phyloP scores from a whole-genome alignment of 2,113 vertebrate species.

The Limnothrissa miodon region DNA sequence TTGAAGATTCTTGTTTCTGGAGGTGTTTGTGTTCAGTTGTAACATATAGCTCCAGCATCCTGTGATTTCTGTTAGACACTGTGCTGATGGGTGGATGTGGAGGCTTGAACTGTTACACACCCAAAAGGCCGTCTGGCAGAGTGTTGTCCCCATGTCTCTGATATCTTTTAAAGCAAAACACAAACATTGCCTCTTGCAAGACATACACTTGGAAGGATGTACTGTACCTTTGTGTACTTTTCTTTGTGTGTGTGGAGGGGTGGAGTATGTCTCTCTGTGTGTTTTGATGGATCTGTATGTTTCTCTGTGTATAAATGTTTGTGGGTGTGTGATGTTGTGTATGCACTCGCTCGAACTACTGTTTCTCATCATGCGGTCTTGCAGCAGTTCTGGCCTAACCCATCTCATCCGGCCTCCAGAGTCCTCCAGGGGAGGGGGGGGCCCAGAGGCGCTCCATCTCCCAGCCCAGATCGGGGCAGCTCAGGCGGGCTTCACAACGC shows the following conservation, averaged over 20 bases:
- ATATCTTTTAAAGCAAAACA: not conserved
- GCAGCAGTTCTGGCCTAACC: not conserved
- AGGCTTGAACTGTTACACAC: not conserved
- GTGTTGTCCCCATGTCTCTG: not conserved
- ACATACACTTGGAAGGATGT: no score
- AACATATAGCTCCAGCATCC: not conserved
- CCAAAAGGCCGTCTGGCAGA: not conserved
- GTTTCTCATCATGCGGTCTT: not conserved
- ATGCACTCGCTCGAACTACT: not conserved
- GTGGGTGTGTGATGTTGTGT: not conserved
- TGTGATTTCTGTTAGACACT: not conserved
- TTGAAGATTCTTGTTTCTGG: not conserved
- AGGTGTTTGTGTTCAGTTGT: not conserved
- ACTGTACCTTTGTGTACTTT: no score
- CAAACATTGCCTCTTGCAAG: not conserved
- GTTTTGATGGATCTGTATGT: not conserved
- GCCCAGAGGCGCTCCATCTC: not conserved
- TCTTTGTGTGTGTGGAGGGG: not conserved
- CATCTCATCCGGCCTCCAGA: not conserved
- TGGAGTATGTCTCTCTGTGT: not conserved
- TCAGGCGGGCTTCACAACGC: conserved; percentile 29
- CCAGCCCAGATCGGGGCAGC: conserved; percentile 37
- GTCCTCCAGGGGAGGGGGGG: not conserved
- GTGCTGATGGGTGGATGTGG: no score
- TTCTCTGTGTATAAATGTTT: not conserved